These are phyloP conservation scores for Platysteira castanea DNA, from an alignment of 2,113 vertebrate species.

Conservation along the genomic window DNA sequence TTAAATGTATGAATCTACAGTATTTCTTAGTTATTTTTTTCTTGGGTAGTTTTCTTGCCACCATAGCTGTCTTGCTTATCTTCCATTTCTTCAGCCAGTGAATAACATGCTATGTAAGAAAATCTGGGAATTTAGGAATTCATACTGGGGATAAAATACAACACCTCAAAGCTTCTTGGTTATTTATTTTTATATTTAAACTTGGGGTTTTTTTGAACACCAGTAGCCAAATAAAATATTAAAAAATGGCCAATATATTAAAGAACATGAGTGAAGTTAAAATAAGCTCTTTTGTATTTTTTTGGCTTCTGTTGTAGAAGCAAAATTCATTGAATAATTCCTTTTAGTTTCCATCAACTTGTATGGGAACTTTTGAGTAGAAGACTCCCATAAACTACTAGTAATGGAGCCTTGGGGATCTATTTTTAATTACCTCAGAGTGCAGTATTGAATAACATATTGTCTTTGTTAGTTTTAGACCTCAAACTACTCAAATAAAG, in stretches of 20 bases:
- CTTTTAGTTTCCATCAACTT: neutral
- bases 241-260: neutral
- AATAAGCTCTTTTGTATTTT: neutral
- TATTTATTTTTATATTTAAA: neutral
- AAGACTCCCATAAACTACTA: neutral
- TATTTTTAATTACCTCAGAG: constrained; percentile 40
- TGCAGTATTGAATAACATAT: constrained; percentile 1
- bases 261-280: neutral
- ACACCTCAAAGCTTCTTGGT: rapidly evolving
- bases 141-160: neutral
- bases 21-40: neutral
- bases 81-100: neutral
- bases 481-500: constrained; percentile 8
- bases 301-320: neutral
- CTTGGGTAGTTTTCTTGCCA: neutral
- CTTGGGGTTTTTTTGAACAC: neutral
- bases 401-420: constrained; percentile 15
- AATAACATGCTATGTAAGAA: neutral
- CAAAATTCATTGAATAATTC: neutral
- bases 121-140: neutral
- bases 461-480: constrained; percentile 34
- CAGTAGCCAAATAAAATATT: neutral
- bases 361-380: neutral
- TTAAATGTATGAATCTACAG: neutral
- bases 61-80: neutral